phyloP scores from a whole-genome alignment of 2,797 vertebrate species.

The Cheirogaleus major region DNA sequence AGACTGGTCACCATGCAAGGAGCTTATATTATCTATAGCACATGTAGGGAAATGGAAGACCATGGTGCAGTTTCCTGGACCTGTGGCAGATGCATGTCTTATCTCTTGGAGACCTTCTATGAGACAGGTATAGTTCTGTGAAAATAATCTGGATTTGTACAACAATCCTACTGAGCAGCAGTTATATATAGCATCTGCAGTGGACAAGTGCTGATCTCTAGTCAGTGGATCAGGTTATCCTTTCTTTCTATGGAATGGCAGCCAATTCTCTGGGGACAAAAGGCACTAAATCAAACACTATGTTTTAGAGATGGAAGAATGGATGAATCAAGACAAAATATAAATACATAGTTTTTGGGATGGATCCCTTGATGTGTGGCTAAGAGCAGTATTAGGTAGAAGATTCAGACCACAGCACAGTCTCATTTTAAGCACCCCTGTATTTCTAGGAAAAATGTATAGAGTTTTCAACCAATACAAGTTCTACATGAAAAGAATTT shows the following conservation, averaged over 20 bases:
- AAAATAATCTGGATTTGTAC: background rate
- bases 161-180: background rate
- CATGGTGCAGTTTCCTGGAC: background rate
- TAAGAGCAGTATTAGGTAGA: background rate
- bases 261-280: background rate
- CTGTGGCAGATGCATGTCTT: background rate
- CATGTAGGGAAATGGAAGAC: background rate
- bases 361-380: background rate
- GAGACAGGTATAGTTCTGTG: background rate
- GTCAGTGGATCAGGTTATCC: background rate
- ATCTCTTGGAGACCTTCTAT: background rate
- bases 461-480: background rate
- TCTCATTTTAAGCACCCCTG: background rate
- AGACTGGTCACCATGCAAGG: background rate
- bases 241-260: background rate
- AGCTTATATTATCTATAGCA: background rate
- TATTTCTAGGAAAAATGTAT: background rate
- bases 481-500: constrained; percentile 36
- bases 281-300: background rate
- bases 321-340: background rate
- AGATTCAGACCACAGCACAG: background rate
- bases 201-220: background rate
- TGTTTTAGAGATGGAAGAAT: background rate
- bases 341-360: background rate
- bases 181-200: background rate